Percentiles rank a stretch among this genome's conserved stretches.
These are phyloP conservation scores for Chalcis sispes DNA, from an alignment of 2,888 invertebrate species.

Conservation along the genomic window DNA sequence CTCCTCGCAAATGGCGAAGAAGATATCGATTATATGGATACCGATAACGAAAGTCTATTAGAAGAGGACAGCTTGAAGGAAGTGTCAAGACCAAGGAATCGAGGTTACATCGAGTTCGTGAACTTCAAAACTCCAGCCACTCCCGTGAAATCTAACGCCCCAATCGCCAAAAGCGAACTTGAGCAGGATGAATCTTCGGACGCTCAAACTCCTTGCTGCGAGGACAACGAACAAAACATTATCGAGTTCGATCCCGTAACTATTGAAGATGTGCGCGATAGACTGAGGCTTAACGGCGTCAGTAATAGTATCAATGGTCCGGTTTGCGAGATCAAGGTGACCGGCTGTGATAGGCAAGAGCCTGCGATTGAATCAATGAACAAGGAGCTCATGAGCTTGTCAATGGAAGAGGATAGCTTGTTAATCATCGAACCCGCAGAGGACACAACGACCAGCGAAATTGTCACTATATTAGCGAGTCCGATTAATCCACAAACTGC, in stretches of 20 bases:
- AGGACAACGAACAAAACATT: slow-evolving; percentile 64
- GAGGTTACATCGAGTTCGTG: slow-evolving; percentile 83
- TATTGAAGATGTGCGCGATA: slow-evolving; percentile 71
- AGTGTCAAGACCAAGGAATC: slow-evolving; percentile 78
- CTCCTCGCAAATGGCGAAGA: slow-evolving; percentile 81
- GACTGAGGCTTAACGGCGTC: slow-evolving; percentile 61
- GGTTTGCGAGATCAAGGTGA: slow-evolving; percentile 50
- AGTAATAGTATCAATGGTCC: neutral
- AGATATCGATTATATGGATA: slow-evolving; percentile 91
- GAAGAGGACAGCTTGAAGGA: slow-evolving; percentile 80
- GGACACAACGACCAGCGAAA: slow-evolving; percentile 78
- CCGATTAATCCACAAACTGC: slow-evolving; percentile 73
- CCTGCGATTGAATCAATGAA: slow-evolving; percentile 75
- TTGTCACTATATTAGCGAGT: slow-evolving; percentile 78
- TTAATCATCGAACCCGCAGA: slow-evolving; percentile 79
- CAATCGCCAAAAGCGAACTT: slow-evolving; percentile 70
- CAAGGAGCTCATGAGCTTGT: slow-evolving; percentile 66
- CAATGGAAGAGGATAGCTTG: slow-evolving; percentile 80
- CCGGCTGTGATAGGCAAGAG: slow-evolving; percentile 64
- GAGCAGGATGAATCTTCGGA: slow-evolving; percentile 70
- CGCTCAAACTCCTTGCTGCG: slow-evolving; percentile 63
- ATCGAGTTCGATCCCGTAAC: slow-evolving; percentile 72
- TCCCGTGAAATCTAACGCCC: slow-evolving; percentile 60
- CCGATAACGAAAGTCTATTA: slow-evolving; percentile 88
- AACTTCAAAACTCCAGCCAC: slow-evolving; percentile 72